A percentile compares a stretch with the other conserved stretches of the same genome.
Conservation (phyloP, 2,797 vertebrate genomes). For the Cossypha polioptera region DNA sequence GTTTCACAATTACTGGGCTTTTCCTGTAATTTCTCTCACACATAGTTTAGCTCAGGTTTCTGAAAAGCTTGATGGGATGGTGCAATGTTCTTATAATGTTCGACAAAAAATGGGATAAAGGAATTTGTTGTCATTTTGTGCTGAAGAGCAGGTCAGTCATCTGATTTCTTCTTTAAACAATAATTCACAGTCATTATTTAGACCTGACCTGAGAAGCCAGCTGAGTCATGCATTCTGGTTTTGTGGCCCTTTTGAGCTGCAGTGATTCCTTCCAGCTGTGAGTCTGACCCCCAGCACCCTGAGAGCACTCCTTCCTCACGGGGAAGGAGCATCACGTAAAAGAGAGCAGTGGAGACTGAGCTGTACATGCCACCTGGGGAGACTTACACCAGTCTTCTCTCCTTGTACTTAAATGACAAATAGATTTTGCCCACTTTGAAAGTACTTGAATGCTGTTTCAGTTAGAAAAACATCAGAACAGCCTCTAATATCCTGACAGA, state of each 20-base stretch:
- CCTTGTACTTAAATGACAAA: neutral
- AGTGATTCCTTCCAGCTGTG: neutral
- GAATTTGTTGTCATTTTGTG: neutral
- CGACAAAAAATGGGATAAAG: neutral
- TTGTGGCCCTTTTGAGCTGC: neutral
- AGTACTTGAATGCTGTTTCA: neutral
- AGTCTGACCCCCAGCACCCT: neutral
- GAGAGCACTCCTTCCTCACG: rapidly evolving
- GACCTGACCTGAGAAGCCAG: neutral
- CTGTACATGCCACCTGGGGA: neutral
- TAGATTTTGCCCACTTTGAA: neutral
- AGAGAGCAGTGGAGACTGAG: neutral
- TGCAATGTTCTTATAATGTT: neutral
- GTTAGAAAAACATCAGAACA: neutral
- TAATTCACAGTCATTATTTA: neutral
- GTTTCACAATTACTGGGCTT: neutral
- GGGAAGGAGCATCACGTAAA: neutral
- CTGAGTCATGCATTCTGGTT: neutral
- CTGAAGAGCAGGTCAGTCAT: neutral
- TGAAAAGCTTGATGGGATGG: neutral
- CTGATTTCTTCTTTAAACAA: neutral
- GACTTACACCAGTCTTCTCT: neutral
- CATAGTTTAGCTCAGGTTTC: neutral
- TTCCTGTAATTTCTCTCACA: neutral
- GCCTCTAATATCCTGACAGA: neutral